Percentiles rank a stretch among this genome's conserved stretches.
Conservation (phyloP, 2,888 invertebrate species). For the Ochropleura plecta region DNA sequence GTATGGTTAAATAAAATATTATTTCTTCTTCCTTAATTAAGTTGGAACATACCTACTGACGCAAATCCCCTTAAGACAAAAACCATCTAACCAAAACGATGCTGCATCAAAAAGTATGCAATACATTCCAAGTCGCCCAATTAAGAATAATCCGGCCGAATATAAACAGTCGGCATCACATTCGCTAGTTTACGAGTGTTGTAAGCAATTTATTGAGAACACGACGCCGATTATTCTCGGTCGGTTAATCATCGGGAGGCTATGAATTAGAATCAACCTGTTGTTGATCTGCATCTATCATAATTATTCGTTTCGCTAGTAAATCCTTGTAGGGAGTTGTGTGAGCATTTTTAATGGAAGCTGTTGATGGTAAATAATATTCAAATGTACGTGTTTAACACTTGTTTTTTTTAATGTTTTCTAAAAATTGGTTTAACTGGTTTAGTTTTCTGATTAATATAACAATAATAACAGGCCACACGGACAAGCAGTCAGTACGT, state of each 20-base stretch:
- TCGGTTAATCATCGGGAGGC: constrained; percentile 71
- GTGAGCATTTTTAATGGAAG: constrained; percentile 19
- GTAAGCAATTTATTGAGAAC: constrained; percentile 69
- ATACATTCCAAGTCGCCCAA: constrained; percentile 53
- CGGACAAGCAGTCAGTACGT: neutral
- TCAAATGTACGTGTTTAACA: neutral
- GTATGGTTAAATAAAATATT: neutral
- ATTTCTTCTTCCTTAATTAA: too few species aligned
- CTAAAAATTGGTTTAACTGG: neutral
- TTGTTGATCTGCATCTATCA: constrained; percentile 68
- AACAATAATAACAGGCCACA: too few species aligned
- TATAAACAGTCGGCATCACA: constrained; percentile 69
- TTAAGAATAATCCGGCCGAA: constrained; percentile 68
- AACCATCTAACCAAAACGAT: constrained; percentile 1
- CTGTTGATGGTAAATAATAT: constrained; percentile 1
- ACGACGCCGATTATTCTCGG: constrained; percentile 67
- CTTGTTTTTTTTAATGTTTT: neutral
- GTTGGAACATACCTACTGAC: too few species aligned
- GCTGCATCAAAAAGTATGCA: constrained; percentile 34
- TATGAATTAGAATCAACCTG: constrained; percentile 73
- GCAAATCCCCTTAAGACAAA: neutral
- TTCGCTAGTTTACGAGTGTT: constrained; percentile 66
- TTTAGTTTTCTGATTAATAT: neutral
- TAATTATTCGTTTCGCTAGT: constrained; percentile 64
- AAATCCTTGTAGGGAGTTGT: constrained; percentile 32